phyloP scores from a whole-genome alignment of 1,140 invertebrate genomes.

The Zaprionus ghesquierei region DNA sequence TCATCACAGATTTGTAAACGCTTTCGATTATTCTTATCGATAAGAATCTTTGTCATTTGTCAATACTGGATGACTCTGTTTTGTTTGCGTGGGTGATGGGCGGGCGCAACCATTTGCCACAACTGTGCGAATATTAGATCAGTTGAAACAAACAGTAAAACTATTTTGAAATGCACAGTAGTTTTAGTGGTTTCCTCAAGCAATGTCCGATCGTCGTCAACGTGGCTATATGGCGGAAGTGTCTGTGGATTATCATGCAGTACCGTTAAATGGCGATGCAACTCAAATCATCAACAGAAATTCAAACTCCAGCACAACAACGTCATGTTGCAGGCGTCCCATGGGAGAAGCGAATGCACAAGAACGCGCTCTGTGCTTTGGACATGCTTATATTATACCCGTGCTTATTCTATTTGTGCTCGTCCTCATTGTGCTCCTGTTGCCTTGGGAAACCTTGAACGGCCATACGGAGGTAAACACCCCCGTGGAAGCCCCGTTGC shows the following conservation, averaged over 20 bases:
- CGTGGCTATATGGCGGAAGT: constrained; percentile 38
- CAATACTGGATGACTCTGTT: constrained; percentile 41
- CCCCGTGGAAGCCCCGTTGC: constrained; percentile 56
- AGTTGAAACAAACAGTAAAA: constrained; percentile 33
- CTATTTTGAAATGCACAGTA: constrained; percentile 40
- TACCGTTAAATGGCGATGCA: constrained; percentile 36
- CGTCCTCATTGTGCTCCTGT: constrained; percentile 63
- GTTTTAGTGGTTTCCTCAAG: constrained; percentile 3
- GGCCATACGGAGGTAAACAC: constrained; percentile 30
- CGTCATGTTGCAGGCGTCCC: constrained; percentile 52
- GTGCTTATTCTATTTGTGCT: constrained; percentile 62
- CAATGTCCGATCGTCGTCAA: constrained; percentile 59
- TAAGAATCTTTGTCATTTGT: neutral
- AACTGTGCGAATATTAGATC: constrained; percentile 76
- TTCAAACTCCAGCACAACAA: constrained; percentile 37
- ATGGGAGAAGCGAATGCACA: constrained; percentile 13
- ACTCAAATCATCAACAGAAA: constrained; percentile 27
- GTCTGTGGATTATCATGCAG: constrained; percentile 63
- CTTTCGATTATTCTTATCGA: constrained; percentile 15
- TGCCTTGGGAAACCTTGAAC: constrained; percentile 67
- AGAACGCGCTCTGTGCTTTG: constrained; percentile 36
- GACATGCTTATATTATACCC: constrained; percentile 63
- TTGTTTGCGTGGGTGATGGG: constrained; percentile 61
- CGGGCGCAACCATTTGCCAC: constrained; percentile 47
- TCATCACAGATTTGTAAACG: neutral